Evolutionary conservation across 2,888 invertebrate species (phyloP).

Genomic region (Lasioglossum marginatum): DNA sequence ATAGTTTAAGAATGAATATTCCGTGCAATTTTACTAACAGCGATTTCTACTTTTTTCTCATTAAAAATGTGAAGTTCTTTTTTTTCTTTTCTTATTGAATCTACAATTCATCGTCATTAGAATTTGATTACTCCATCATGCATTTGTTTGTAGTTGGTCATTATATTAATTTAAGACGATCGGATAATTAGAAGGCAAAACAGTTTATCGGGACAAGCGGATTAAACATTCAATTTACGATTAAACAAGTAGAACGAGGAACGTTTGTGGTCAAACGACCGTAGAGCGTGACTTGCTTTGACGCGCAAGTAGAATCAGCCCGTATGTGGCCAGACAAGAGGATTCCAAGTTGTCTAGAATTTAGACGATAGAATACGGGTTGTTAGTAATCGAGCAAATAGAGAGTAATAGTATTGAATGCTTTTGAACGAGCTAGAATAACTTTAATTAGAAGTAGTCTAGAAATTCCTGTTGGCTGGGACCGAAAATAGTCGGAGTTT

Average conservation of each 20-base stretch:
- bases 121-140: background rate
- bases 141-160: background rate
- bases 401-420: background rate
- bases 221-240: background rate
- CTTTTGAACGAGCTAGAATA: background rate
- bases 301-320: background rate
- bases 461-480: accelerated
- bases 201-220: background rate
- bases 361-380: background rate
- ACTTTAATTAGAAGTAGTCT: background rate
- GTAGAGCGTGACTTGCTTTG: background rate
- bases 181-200: background rate
- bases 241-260: background rate
- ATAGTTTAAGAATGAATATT: too few species aligned
- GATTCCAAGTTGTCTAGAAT: background rate
- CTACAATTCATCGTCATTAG: background rate
- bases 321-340: background rate
- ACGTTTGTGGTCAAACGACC: background rate
- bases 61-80: background rate
- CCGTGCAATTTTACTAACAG: too few species aligned
- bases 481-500: background rate
- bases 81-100: background rate
- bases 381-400: background rate
- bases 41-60: background rate
- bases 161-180: background rate